Conservation (phyloP, 92 coral and sea anemone species). For the Hydrozoanthus gracilis region DNA sequence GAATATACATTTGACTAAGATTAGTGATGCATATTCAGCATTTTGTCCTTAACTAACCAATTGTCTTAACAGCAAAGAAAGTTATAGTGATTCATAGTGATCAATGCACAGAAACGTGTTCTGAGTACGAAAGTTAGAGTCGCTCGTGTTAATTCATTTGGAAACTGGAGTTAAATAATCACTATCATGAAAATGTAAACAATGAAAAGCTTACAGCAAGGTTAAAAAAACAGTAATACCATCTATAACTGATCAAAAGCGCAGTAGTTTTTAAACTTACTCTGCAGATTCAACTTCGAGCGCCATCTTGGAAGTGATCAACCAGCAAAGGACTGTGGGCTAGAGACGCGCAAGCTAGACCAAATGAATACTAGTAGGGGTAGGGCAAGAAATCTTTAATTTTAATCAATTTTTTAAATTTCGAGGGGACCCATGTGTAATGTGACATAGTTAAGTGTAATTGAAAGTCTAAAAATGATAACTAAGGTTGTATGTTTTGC, state of each 20-base stretch:
- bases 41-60: no score
- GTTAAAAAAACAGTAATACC: not conserved
- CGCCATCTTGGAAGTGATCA: conserved; percentile 92
- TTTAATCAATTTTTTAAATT: not conserved
- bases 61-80: no score
- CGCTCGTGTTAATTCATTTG: no score
- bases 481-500: no score
- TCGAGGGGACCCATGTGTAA: no score
- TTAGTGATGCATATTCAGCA: no score
- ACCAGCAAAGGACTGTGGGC: conserved; percentile 33
- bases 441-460: no score
- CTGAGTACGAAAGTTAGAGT: no score
- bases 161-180: not conserved
- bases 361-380: not conserved
- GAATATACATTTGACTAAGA: no score
- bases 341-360: not conserved
- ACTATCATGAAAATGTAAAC: not conserved
- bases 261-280: conserved; percentile 65
- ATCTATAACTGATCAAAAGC: not conserved
- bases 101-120: no score
- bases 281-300: conserved; percentile 99
- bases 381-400: not conserved
- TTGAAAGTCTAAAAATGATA: no score
- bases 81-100: no score
- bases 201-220: not conserved